Base-by-base conservation (phyloP, 2,797 vertebrate species). In the Enteromius trimaculatus region DNA sequence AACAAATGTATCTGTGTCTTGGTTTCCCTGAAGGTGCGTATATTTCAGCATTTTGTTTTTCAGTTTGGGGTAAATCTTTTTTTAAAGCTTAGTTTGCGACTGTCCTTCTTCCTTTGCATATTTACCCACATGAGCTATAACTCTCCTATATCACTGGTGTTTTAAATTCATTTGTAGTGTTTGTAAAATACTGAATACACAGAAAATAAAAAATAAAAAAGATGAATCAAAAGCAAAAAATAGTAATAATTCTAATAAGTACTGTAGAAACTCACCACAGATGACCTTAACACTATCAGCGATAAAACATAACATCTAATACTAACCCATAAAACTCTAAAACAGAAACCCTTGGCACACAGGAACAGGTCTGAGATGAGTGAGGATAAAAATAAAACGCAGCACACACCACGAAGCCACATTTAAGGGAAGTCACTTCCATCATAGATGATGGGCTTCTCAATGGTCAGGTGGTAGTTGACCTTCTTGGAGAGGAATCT, bases 401-500 rank as follows among this genome's bases (percentile, higher is more conserved):
- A 47, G 60, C 75, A 72, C 58, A 78, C 44, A 47, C n/a, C 19
- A 42, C 31, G 39, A 68, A 81, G 84, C 17, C 53, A 6, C 51
- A n/a, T 60, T 92, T 96, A 97, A 10, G 91, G 94, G 89, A 95
- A 94, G 91, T 99, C 98, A 8, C 97, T 99, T 92, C 98, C 97
- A 60, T 99, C 97, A 0, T 99, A 99, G 95, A 98, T 95, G 66
- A 99, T 84, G 13, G 97, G 96, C 85, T 96, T 94, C 89, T 97
- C 97, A n/a, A 97, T 92, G 37, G 96, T 95, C 92, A 99, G 92
- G 87, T 96, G 97, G 89, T 97, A 99, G 87, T 96, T 94, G 21
- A 99, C 96, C 86, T 95, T 98, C 93, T 99, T 99, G 74, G 97
- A 97, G 90, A 98, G 94, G 90, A 99, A 99, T 90, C 98, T 99